phyloP scores from a whole-genome alignment of 30 jellyfish, hydroid and myxozoan genomes.

The Chrysaora quinquecirrha region DNA sequence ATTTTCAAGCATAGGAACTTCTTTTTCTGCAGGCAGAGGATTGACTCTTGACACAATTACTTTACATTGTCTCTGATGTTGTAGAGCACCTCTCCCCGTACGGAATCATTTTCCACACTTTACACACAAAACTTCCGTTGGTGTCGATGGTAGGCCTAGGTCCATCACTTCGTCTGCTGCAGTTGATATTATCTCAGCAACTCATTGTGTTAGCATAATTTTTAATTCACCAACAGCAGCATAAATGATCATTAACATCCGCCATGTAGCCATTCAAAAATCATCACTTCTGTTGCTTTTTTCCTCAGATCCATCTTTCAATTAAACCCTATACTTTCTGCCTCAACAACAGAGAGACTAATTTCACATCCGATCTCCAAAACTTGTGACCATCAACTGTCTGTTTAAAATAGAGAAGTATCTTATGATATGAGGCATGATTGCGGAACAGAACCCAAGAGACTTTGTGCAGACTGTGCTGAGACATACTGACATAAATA shows the following conservation, averaged over 20 bases:
- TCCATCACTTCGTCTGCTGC: background rate
- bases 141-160: background rate
- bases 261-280: background rate
- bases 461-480: too few relatives aligned
- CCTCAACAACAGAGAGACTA: too few relatives aligned
- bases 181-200: background rate
- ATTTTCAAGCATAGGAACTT: background rate
- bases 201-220: background rate
- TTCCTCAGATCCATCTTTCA: too few relatives aligned
- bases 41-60: conserved; percentile 6
- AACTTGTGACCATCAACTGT: too few relatives aligned
- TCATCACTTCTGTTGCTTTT: too few relatives aligned
- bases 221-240: conserved; percentile 1
- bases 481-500: too few relatives aligned
- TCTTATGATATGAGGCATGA: too few relatives aligned
- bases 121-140: conserved; percentile 9
- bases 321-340: too few relatives aligned
- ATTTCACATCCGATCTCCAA: too few relatives aligned
- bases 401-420: too few relatives aligned
- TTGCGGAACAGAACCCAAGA: too few relatives aligned
- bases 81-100: conserved; percentile 22
- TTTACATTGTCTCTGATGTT: conserved; percentile 12
- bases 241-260: background rate
- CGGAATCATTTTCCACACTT: conserved; percentile 9
- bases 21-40: background rate